Evolutionary conservation across 1,140 invertebrate genomes (phyloP).

Genomic region (Tenebrio molitor): DNA sequence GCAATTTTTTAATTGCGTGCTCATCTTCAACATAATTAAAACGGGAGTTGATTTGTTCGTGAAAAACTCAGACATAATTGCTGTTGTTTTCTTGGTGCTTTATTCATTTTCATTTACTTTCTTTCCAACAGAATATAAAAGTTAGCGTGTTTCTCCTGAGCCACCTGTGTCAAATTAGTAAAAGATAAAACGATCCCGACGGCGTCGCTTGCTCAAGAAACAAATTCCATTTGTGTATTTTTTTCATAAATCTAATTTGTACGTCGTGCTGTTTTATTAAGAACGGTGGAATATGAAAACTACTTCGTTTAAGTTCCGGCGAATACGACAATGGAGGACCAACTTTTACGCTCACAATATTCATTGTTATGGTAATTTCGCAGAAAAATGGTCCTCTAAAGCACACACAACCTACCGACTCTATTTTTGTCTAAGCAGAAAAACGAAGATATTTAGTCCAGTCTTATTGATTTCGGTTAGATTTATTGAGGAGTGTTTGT

Average conservation of each 20-base stretch:
- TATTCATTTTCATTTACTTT: conserved; percentile 53
- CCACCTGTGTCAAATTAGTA: conserved; percentile 60
- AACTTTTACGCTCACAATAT: conserved; percentile 18
- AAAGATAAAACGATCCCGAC: conserved; percentile 59
- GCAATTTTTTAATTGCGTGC: too few relatives aligned
- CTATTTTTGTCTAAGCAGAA: conserved; percentile 2
- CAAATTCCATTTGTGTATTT: conserved; percentile 56
- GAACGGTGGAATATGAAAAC: conserved; percentile 45
- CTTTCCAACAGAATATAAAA: conserved; percentile 47
- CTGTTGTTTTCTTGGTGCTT: conserved; percentile 39
- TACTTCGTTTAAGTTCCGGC: conserved; percentile 45
- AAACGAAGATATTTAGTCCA: conserved; percentile 10
- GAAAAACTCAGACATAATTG: conserved; percentile 33
- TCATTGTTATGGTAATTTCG: conserved; percentile 28
- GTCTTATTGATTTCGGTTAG: conserved; percentile 21
- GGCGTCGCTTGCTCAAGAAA: conserved; percentile 49
- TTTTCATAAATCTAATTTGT: conserved; percentile 57
- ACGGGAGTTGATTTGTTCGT: conserved; percentile 22
- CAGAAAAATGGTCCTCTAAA: conserved; percentile 12
- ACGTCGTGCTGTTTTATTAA: conserved; percentile 49
- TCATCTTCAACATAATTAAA: conserved; percentile 32
- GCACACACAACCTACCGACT: neutral
- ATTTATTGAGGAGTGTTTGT: conserved; percentile 27
- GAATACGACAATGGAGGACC: neutral
- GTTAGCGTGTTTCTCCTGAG: conserved; percentile 50